Conservation (phyloP, 92 coral and sea anemone genomes). For the Chrysogorgia sp. region DNA sequence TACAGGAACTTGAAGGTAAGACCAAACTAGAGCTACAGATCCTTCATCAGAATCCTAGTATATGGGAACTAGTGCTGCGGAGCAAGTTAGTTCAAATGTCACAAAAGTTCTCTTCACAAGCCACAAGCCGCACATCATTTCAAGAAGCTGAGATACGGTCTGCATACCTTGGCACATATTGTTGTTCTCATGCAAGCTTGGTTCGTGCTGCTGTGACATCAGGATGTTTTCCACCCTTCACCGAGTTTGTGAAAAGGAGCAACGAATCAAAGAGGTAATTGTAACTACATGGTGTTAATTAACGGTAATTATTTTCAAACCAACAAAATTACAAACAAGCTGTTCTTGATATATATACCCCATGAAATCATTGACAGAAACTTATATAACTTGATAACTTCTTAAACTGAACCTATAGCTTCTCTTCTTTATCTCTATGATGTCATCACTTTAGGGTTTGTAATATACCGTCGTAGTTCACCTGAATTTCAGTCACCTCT, state of each 20-base stretch:
- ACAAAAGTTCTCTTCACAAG: constrained; percentile 90
- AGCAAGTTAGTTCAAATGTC: constrained; percentile 88
- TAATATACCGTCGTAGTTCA: no score
- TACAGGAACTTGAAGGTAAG: constrained; percentile 86
- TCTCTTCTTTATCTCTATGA: no score
- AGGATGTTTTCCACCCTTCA: constrained; percentile 85
- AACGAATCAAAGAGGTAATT: constrained; percentile 61
- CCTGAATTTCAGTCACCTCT: no score
- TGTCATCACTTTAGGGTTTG: no score
- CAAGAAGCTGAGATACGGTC: constrained; percentile 90
- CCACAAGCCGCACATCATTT: constrained; percentile 88
- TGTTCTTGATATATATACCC: no score
- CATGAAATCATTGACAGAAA: no score
- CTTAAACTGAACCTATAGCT: no score
- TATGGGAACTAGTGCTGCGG: constrained; percentile 80
- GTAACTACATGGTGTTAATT: not conserved
- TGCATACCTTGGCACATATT: constrained; percentile 92
- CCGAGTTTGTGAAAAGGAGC: constrained; percentile 63
- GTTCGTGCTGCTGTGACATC: constrained; percentile 78
- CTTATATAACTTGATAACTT: no score
- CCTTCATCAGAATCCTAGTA: constrained; percentile 71
- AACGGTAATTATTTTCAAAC: not conserved
- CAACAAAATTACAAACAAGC: no score
- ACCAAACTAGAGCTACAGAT: constrained; percentile 88
- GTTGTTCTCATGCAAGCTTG: constrained; percentile 94